Percentiles rank a stretch among this genome's conserved stretches.
Evolutionary conservation across 2,888 invertebrate species (phyloP).

Genomic region (Drosophila kambysellisi): DNA sequence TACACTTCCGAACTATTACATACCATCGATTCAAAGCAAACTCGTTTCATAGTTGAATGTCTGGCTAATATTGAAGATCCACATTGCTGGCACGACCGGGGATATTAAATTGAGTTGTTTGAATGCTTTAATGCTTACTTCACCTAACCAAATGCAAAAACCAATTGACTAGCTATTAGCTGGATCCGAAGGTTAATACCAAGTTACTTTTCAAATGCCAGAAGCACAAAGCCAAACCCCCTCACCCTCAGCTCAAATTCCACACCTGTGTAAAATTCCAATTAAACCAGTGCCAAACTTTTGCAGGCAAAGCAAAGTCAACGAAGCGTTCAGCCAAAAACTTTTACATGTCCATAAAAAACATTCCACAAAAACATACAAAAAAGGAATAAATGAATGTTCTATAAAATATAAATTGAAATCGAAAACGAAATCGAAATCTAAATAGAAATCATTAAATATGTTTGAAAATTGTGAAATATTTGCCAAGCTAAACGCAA

Average conservation of each 20-base stretch:
- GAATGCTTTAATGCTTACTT: background rate
- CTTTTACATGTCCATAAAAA: constrained; percentile 52
- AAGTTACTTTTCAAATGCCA: constrained; percentile 40
- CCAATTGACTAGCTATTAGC: constrained; percentile 29
- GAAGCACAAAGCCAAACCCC: constrained; percentile 28
- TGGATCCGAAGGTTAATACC: constrained; percentile 22
- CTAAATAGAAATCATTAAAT: constrained; percentile 26
- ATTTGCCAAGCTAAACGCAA: constrained; percentile 11
- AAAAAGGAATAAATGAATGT: background rate
- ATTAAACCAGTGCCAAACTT: constrained; percentile 77
- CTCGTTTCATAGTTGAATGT: background rate
- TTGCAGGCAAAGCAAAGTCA: constrained; percentile 56
- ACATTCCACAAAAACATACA: constrained; percentile 14
- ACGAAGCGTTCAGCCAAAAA: constrained; percentile 60
- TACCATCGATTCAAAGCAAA: background rate
- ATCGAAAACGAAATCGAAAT: constrained; percentile 16
- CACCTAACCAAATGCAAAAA: background rate
- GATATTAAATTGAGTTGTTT: background rate
- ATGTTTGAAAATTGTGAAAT: constrained; percentile 24
- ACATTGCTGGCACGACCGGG: background rate
- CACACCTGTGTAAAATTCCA: constrained; percentile 63
- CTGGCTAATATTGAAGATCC: background rate
- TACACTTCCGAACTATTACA: background rate
- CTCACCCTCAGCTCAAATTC: background rate
- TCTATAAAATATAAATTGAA: constrained; percentile 13